phyloP scores from a whole-genome alignment of 1,140 invertebrate species.

The Thaumetopoea pityocampa region DNA sequence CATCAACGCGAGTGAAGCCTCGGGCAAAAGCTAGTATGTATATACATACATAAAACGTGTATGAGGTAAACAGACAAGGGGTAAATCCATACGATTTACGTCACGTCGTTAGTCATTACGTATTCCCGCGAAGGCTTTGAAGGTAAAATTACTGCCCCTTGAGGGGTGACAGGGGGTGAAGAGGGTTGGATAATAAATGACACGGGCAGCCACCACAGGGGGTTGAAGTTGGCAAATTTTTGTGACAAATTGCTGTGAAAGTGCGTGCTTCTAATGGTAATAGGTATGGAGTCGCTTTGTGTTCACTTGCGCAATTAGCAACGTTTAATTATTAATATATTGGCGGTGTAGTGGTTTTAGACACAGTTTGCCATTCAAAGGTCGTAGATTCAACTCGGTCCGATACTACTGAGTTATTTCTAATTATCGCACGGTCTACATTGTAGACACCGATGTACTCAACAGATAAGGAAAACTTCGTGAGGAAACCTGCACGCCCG shows the following conservation, averaged over 20 bases:
- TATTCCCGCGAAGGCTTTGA: slow-evolving; percentile 63
- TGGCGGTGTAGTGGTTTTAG: too few relatives aligned
- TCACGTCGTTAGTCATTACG: slow-evolving; percentile 63
- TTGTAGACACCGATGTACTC: too few relatives aligned
- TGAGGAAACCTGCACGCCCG: too few relatives aligned
- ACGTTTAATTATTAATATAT: slow-evolving; percentile 1
- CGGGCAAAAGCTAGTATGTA: too few relatives aligned
- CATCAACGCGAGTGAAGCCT: too few relatives aligned
- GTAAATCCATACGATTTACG: slow-evolving; percentile 59
- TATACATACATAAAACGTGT: slow-evolving; percentile 8
- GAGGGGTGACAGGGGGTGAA: slow-evolving; percentile 29
- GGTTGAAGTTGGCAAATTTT: slow-evolving; percentile 60
- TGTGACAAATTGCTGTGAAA: slow-evolving; percentile 65
- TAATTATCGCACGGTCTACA: too few relatives aligned
- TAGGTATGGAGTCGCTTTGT: slow-evolving; percentile 8
- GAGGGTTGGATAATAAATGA: slow-evolving; percentile 60
- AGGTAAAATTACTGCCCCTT: slow-evolving; percentile 62
- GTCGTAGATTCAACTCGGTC: too few relatives aligned
- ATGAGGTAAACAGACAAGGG: slow-evolving; percentile 35
- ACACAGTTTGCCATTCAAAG: too few relatives aligned
- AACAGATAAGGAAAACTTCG: too few relatives aligned
- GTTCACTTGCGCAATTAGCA: not conserved
- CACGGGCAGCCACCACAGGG: slow-evolving; percentile 34
- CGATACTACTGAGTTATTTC: too few relatives aligned
- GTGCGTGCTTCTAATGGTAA: slow-evolving; percentile 35